Evolutionary conservation across 2,797 vertebrate species (phyloP).

Genomic region (Eidolon dupreanum): DNA sequence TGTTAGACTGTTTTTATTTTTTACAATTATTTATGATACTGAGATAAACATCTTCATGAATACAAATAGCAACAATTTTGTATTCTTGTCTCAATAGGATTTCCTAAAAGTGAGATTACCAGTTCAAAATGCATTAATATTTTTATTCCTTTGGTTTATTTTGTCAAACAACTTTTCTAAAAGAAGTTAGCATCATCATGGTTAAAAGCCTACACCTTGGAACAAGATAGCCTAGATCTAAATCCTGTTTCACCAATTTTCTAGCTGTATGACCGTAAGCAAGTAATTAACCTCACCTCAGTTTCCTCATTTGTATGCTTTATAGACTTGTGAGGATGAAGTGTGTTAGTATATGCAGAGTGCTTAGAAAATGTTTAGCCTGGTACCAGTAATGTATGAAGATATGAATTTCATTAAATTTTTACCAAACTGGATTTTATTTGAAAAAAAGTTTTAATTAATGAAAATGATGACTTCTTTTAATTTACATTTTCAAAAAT

Average conservation of each 20-base stretch:
- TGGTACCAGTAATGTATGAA: background rate
- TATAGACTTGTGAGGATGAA: background rate
- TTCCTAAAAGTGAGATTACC: background rate
- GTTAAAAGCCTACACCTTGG: background rate
- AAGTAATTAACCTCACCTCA: background rate
- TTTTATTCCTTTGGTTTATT: slow-evolving; percentile 23
- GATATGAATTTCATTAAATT: background rate
- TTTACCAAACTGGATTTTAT: background rate
- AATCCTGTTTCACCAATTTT: background rate
- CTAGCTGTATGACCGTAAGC: background rate
- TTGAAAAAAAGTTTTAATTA: background rate
- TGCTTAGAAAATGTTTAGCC: background rate
- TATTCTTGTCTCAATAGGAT: background rate
- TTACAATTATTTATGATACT: background rate
- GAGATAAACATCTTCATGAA: background rate
- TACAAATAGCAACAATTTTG: background rate
- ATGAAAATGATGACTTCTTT: background rate
- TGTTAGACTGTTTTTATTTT: background rate
- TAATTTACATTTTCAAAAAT: background rate
- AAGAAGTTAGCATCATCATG: background rate
- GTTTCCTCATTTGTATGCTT: background rate
- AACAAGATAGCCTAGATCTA: background rate
- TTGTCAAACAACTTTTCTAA: background rate
- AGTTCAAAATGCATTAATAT: background rate
- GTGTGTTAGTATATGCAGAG: background rate